Base-by-base conservation (phyloP, 2,888 invertebrate genomes). In the Dorcus parallelipipedus region DNA sequence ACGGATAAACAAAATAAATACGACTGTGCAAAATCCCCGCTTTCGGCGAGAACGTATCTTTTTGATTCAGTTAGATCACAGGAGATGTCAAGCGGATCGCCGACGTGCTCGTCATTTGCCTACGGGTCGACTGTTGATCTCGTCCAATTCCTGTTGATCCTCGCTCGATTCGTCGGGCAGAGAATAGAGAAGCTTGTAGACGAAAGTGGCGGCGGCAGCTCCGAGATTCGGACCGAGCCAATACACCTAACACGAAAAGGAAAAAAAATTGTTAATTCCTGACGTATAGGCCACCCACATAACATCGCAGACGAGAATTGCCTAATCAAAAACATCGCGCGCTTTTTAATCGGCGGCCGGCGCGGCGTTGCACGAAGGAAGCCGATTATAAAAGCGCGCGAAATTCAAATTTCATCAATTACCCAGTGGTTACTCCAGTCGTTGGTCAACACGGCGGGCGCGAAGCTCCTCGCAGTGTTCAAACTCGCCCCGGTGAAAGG, bases 401-500 rank as follows among this genome's bases (percentile, higher is more conserved):
- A 33, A 33, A 33, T 33, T 33, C 26, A 33, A 33, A 6, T 10
- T 10, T 33, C 1, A 17, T 42, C 7, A 1, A 78, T 78, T 67
- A 84, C 75, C 89, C 89, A 90, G 56, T 89, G 89, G 8, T 76
- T 63, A 0, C 70, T 60, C 84, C 89, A 90, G 26, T 79, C 76
- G 3, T 81, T 81, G 17, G 85, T 86, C 81, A 86, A 85, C 2
- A 90, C 61, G 0, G 89, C 88, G 0, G 90, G 90, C 0, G 81
- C 90, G n/a, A 91, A 80, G 0, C 80, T 81, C 60, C 87, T 77
- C 1, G 84, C 87, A 0, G 87, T 85, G 67, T 87, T 87, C 84
- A 87, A 83, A 56, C 85, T 84, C 54, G 84, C 82, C 1, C 86
- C 84, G 3, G 89, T 90, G 65, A 84, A 82, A 0, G 86, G 85